Base-by-base conservation (phyloP, 35 echinoderm and acorn worm genomes). In the Ophiothrix spiculata region DNA sequence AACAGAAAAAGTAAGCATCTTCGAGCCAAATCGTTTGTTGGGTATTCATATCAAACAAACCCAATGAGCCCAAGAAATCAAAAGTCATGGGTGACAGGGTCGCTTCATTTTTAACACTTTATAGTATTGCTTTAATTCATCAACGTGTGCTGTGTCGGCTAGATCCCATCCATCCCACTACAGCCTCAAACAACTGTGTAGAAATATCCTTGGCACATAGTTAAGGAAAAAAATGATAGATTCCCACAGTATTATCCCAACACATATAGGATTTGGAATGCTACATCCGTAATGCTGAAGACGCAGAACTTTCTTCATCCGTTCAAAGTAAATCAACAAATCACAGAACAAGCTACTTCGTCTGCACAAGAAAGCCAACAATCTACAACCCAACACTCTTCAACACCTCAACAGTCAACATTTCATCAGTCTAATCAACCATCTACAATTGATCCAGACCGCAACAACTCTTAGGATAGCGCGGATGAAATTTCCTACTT, bases 401-500 rank as follows among this genome's bases (percentile, higher is more conserved):
- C 79, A 36, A 82, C 77, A 56, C 77, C 56, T 73, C 19, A 29
- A 45, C 36, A 4, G 33, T 69, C 64, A 75, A 76, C 78, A 78
- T 31, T 39, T 36, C 76, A 60, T 23, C 74, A 39, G 56, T 69
- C 64, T 69, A 37, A 13, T 3, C 0, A 87, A 77, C 36, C 77
- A n/a, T n/a, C n/a, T n/a, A n/a, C n/a, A n/a, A n/a, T n/a, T n/a
- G n/a, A n/a, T n/a, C n/a, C n/a, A n/a, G n/a, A n/a, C n/a, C n/a
- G n/a, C 46, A 80, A 31, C 77, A 33, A 45, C 76, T 17, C 86
- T 77, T 37, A 90, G 64, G 84, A 94, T 94, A 87, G 82, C 64
- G 25, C 80, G 82, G 54, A 94, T 94, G 87, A 90, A 94, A 82
- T 93, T 85, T 39, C 91, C 91, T 19, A 89, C 41, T 10, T 90